A percentile compares a stretch with the other conserved stretches of the same genome.
phyloP scores from a whole-genome alignment of 2,888 invertebrate species.

The Diabrotica balteata region DNA sequence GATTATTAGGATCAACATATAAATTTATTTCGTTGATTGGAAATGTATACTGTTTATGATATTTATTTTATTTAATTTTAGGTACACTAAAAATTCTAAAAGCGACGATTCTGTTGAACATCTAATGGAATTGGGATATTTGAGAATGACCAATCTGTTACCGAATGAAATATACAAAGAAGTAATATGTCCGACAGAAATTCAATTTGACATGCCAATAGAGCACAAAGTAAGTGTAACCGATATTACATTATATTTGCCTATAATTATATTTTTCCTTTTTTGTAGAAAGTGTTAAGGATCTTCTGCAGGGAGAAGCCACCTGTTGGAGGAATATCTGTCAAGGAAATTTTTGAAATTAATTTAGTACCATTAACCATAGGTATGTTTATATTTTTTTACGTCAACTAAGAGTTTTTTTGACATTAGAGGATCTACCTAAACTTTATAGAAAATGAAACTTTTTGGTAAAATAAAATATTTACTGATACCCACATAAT shows the following conservation, averaged over 20 bases:
- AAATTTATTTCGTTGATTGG: too few species aligned
- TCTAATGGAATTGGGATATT: conserved; percentile 92
- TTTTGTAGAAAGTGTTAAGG: conserved; percentile 77
- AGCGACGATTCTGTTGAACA: conserved; percentile 98
- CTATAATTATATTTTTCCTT: conserved; percentile 6
- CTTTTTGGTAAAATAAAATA: too few species aligned
- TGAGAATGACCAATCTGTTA: conserved; percentile 92
- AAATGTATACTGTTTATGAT: too few species aligned
- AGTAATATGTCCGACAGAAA: conserved; percentile 79
- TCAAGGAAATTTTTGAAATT: conserved; percentile 99
- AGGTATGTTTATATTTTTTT: conserved; percentile 61
- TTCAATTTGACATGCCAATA: conserved; percentile 86
- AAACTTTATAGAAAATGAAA: too few species aligned
- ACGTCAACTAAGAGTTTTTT: too few species aligned
- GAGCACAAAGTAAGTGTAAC: conserved; percentile 72
- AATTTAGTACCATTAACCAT: conserved; percentile 94
- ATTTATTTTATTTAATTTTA: conserved; percentile 50
- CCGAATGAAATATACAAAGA: conserved; percentile 95
- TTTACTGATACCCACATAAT: too few species aligned
- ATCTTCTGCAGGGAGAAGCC: conserved; percentile 96
- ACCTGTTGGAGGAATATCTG: conserved; percentile 98
- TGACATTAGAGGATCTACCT: too few species aligned
- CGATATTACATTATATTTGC: background rate
- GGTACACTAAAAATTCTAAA: conserved; percentile 94
- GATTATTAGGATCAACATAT: too few species aligned